Evolutionary conservation across 2,113 vertebrate species (phyloP), one percentile per base, ranked within the genome.

Genomic region (Numida meleagris): DNA sequence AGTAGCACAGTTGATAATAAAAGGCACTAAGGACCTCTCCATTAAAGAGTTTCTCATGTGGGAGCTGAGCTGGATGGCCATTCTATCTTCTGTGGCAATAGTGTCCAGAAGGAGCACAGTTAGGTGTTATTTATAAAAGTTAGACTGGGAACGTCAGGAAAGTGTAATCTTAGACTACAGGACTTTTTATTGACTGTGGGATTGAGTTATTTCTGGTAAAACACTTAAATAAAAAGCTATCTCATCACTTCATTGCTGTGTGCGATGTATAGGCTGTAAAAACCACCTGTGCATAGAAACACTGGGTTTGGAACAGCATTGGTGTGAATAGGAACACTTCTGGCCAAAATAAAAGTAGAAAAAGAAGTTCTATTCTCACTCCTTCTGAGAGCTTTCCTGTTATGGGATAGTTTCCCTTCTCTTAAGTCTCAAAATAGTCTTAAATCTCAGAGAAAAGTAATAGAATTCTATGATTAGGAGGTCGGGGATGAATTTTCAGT

Each of bases 141-240:
- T 88, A 75, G 62, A 80, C 95, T 96, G 77, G 51, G 61, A 91
- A 81, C 75, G 88, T 93, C 77, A 89, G 82, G 82, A 96, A 92
- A 57, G 34, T 93, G 77, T 51, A 61, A 50, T 94, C 51, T 94
- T 91, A 94, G 75, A 63, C 71, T 84, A 48, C 57, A 82, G 62
- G 40, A 40, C 50, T 15, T 94, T 94, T 96, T 82, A 79, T 65
- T 94, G 82, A 79, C 93, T 89, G 29, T 91, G 86, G 67, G 45
- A 88, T 87, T 10, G 18, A 88, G 55, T 51, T 96, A 27, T 92
- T 94, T 84, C 89, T 95, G 96, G 58, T 91, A 93, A 75, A 97
- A 75, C 14, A 2, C 67, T 96, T 96, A 79, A 86, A 94, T 73
- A 90, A 90, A 91, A 95, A 72, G 38, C 6, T 82, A 77, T 96